Percentiles rank a stretch among this genome's conserved stretches.
These are phyloP conservation scores for Gonatopus flavifemur DNA, from an alignment of 1,140 invertebrate species.

Conservation along the genomic window DNA sequence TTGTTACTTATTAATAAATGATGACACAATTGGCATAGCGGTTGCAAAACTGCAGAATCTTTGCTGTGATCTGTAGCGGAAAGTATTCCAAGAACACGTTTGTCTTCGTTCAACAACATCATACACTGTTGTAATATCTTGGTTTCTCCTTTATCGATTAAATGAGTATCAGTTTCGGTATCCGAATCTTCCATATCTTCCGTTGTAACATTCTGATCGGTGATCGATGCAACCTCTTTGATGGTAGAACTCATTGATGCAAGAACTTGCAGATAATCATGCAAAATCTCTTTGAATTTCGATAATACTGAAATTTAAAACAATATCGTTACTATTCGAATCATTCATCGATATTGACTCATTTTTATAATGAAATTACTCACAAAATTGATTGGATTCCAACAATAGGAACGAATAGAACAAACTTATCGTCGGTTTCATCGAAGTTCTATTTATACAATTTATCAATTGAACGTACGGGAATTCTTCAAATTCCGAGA, in stretches of 20 bases:
- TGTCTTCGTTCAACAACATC: constrained; percentile 67
- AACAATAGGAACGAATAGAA: constrained; percentile 68
- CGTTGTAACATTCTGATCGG: constrained; percentile 8
- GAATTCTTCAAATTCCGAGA: constrained; percentile 52
- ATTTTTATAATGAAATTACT: constrained; percentile 34
- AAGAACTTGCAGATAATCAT: constrained; percentile 53
- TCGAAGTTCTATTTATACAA: constrained; percentile 51
- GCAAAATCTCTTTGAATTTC: constrained; percentile 33
- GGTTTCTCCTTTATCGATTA: constrained; percentile 47
- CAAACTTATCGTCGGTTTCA: constrained; percentile 51
- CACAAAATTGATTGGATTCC: constrained; percentile 65
- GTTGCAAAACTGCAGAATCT: constrained; percentile 62
- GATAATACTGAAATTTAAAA: constrained; percentile 26
- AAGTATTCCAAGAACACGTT: constrained; percentile 65
- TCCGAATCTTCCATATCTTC: constrained; percentile 38
- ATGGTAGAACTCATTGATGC: constrained; percentile 46
- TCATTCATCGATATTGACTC: neutral
- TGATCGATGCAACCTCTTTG: constrained; percentile 20
- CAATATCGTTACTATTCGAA: neutral
- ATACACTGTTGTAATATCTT: constrained; percentile 59
- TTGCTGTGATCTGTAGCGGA: constrained; percentile 63
- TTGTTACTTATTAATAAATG: constrained; percentile 75
- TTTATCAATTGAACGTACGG: constrained; percentile 57
- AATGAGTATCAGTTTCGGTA: constrained; percentile 45
- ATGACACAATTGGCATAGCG: constrained; percentile 76